A percentile compares a stretch with the other conserved stretches of the same genome.
These are phyloP conservation scores for Rotaria magnacalcarata DNA, from an alignment of 2,888 invertebrate species.

Conservation along the genomic window DNA sequence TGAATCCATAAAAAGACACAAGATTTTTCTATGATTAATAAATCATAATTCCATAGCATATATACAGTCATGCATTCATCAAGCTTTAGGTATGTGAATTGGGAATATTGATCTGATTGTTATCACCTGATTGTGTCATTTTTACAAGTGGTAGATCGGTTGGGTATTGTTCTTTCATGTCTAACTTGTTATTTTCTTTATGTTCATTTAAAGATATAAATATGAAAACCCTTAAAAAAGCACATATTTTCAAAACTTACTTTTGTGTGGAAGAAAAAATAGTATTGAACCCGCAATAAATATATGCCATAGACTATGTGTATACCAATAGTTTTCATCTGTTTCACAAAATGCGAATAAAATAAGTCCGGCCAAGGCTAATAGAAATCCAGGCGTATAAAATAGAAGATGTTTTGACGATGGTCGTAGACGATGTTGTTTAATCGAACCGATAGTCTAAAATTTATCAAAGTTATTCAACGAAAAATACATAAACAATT, in stretches of 20 bases:
- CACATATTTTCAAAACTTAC: not conserved
- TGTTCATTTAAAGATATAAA: not conserved
- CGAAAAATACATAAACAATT: not conserved
- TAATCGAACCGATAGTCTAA: not conserved
- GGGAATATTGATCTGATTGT: not conserved
- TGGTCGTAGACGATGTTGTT: not conserved
- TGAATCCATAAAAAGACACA: too few species aligned
- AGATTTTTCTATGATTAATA: not conserved
- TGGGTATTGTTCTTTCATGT: not conserved
- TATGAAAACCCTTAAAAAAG: too few species aligned
- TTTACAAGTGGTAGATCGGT: not conserved
- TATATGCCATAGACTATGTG: constrained; percentile 75
- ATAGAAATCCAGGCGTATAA: constrained; percentile 64
- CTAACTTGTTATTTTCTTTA: not conserved
- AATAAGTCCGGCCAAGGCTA: constrained; percentile 71
- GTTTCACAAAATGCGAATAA: constrained; percentile 81
- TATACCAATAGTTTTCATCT: constrained; percentile 77
- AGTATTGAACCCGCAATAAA: constrained; percentile 73
- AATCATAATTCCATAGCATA: not conserved
- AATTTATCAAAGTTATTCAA: not conserved
- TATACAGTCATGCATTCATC: not conserved
- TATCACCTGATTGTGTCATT: not conserved
- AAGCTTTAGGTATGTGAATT: not conserved
- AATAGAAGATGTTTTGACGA: not conserved
- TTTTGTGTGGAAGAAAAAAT: constrained; percentile 68